phyloP scores from a whole-genome alignment of 2,888 invertebrate species.

The Priocnemis perturbator region DNA sequence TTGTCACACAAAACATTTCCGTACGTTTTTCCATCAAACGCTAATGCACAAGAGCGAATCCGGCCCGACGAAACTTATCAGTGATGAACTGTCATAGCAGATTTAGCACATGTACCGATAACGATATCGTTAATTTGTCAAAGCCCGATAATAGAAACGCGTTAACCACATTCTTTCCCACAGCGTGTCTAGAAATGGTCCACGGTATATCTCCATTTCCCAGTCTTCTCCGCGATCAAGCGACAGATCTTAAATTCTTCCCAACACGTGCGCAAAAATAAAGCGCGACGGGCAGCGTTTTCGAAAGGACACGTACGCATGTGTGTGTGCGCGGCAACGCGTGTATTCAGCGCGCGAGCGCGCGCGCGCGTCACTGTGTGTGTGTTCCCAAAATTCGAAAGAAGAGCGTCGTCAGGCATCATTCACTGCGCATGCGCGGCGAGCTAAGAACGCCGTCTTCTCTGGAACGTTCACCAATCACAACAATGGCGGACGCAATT shows the following conservation, averaged over 20 bases:
- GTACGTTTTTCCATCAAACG: too few relatives aligned
- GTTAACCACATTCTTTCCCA: too few relatives aligned
- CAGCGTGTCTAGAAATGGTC: too few relatives aligned
- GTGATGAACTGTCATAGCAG: too few relatives aligned
- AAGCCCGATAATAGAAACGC: too few relatives aligned
- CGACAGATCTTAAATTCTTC: not conserved
- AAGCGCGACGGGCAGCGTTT: conserved; percentile 31
- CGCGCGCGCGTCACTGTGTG: conserved; percentile 8
- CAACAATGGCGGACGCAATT: conserved; percentile 72
- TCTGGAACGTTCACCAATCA: conserved; percentile 64
- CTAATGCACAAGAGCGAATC: too few relatives aligned
- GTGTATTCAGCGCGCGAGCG: conserved; percentile 12
- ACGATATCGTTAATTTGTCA: too few relatives aligned
- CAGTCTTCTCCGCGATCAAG: too few relatives aligned
- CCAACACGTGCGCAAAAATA: conserved; percentile 44
- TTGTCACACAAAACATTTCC: too few relatives aligned
- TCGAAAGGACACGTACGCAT: conserved; percentile 29
- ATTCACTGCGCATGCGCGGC: conserved; percentile 63
- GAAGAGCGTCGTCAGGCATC: conserved; percentile 52
- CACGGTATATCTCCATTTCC: too few relatives aligned
- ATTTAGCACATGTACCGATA: too few relatives aligned
- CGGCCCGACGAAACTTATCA: too few relatives aligned
- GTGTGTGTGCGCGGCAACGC: conserved; percentile 12
- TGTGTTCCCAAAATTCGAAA: conserved; percentile 58
- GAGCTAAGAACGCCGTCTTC: conserved; percentile 67